Evolutionary conservation across 1,140 invertebrate species (phyloP), one percentile per base, ranked within the genome.

Genomic region (Drosophila ogumai): DNA sequence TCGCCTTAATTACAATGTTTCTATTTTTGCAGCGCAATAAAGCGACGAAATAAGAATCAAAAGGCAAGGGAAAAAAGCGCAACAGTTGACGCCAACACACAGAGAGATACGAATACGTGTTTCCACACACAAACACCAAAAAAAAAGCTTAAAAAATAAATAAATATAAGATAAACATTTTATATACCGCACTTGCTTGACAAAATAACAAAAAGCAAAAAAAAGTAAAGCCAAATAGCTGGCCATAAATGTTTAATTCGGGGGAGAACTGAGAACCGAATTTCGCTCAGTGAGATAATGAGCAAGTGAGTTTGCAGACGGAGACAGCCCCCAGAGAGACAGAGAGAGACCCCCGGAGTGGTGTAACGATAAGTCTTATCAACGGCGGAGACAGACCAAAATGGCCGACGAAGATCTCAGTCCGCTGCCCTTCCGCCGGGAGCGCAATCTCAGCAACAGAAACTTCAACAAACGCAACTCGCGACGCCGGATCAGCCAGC

Each of bases 371-470:
- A 77, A 69, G 40, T 6, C 31, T 68, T 78, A 78, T 64, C 75
- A 28, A 1, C 10, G 22, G 17, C 19, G 22, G 22, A 41, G 40
- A 56, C 40, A 34, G 65, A 65, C 13, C 56, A 63, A 59, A 55
- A 91, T 91, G 90, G 82, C 74, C 50, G 90, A 91, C 65, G 77
- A 81, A 74, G 79, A 86, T 64, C 78, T 86, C 49, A 92, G 91
- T 54, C 88, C 91, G 63, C 63, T 88, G 75, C 87, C 85, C 32
- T 92, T 92, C 69, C 87, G 82, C 3, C 79, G 91, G 60, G 91
- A 92, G 59, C 84, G 91, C 40, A 92, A 92, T 66, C 72, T 92
- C 22, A 92, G 91, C 52, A 92, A 92, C 69, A 77, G 91, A 8
- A 92, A 92, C 63, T 92, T 92, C 43, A 76, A 84, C 67, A 91